Percentiles rank a stretch among this genome's conserved stretches.
phyloP scores from a whole-genome alignment of 2,797 vertebrate species.

The Dryobates pubescens region DNA sequence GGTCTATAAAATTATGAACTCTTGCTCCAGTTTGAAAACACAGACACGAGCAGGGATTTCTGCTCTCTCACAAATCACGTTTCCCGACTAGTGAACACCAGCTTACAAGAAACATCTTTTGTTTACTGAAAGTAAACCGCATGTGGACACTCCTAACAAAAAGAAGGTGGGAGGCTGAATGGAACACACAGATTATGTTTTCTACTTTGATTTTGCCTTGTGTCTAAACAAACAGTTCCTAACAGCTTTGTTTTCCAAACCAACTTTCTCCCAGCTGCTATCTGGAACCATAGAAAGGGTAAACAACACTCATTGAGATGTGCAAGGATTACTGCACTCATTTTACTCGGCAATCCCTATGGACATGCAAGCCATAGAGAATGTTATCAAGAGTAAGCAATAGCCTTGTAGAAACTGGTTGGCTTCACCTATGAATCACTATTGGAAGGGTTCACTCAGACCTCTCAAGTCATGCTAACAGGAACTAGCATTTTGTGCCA shows the following conservation, averaged over 20 bases:
- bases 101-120: constrained; percentile 54
- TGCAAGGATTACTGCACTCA: neutral
- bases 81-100: constrained; percentile 10
- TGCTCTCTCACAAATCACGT: neutral
- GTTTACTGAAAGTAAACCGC: constrained; percentile 54
- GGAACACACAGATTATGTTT: constrained; percentile 64
- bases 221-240: constrained; percentile 60
- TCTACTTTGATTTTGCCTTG: constrained; percentile 50
- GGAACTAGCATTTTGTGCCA: neutral
- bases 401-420: neutral
- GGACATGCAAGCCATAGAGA: neutral
- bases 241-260: constrained; percentile 71
- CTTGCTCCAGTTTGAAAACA: constrained; percentile 14
- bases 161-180: constrained; percentile 54
- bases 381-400: neutral
- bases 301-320: neutral
- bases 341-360: neutral
- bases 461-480: neutral
- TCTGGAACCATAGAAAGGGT: constrained; percentile 39
- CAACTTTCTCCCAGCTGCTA: constrained; percentile 61
- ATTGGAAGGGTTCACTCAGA: neutral
- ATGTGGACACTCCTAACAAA: constrained; percentile 61
- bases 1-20: constrained; percentile 55
- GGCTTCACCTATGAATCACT: neutral
- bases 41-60: neutral